phyloP scores from a whole-genome alignment of 1,140 invertebrate genomes.

The Ips typographus region DNA sequence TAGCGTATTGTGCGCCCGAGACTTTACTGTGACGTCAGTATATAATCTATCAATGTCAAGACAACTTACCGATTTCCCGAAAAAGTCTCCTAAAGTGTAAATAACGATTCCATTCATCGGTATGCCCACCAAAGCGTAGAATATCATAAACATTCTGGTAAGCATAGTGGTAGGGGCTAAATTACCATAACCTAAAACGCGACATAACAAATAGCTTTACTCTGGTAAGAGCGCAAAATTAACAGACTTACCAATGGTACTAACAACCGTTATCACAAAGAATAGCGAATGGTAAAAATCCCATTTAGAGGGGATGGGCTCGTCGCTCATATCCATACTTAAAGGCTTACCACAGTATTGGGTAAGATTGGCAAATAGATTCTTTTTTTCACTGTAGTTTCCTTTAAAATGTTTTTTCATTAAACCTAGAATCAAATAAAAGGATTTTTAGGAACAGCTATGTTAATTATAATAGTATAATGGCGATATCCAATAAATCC shows the following conservation, averaged over 20 bases:
- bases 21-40: neutral
- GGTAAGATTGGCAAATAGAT: slow-evolving; percentile 63
- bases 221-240: too few relatives aligned
- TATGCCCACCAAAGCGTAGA: slow-evolving; percentile 92
- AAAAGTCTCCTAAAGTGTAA: slow-evolving; percentile 77
- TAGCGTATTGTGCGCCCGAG: too few relatives aligned
- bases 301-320: slow-evolving; percentile 76
- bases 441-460: neutral
- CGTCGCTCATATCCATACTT: slow-evolving; percentile 60
- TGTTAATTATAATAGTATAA: too few relatives aligned
- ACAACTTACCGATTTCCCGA: slow-evolving; percentile 66
- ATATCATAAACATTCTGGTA: slow-evolving; percentile 85
- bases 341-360: slow-evolving; percentile 72
- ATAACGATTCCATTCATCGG: slow-evolving; percentile 89
- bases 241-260: slow-evolving; percentile 79
- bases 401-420: slow-evolving; percentile 56
- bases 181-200: slow-evolving; percentile 79
- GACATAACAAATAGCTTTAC: neutral
- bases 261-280: slow-evolving; percentile 92
- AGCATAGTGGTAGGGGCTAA: slow-evolving; percentile 80
- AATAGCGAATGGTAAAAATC: slow-evolving; percentile 93
- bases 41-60: neutral
- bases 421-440: slow-evolving; percentile 10
- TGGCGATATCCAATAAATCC: too few relatives aligned
- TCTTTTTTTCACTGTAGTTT: slow-evolving; percentile 55